These are phyloP conservation scores for Hydropsyche tenuis DNA, from an alignment of 1,140 invertebrate species.

Conservation along the genomic window DNA sequence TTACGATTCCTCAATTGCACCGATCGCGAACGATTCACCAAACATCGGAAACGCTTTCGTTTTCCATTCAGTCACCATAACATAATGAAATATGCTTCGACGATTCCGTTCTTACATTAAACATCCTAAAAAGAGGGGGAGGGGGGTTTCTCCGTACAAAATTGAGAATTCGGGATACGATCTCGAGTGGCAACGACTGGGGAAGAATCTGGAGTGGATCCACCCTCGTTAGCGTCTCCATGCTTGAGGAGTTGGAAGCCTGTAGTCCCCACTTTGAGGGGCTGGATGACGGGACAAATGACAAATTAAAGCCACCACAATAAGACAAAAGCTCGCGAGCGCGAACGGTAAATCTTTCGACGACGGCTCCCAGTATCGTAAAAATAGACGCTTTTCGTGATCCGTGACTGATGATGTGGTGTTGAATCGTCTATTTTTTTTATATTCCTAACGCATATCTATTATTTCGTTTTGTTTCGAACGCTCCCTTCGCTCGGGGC, in stretches of 20 bases:
- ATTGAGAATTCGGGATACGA: conserved; percentile 11
- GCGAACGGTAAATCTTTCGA: conserved; percentile 27
- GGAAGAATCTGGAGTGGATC: conserved; percentile 17
- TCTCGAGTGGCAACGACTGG: conserved; percentile 11
- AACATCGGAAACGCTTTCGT: too few relatives aligned
- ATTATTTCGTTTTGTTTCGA: background rate
- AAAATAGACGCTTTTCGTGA: conserved; percentile 16
- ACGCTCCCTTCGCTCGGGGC: background rate
- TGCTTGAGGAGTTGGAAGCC: background rate
- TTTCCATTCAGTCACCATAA: too few relatives aligned
- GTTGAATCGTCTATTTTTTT: background rate
- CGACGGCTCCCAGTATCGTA: conserved; percentile 1
- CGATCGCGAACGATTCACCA: too few relatives aligned
- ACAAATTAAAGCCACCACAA: conserved; percentile 35
- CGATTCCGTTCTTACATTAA: too few relatives aligned
- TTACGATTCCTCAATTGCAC: too few relatives aligned
- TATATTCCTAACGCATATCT: too few relatives aligned
- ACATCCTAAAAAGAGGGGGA: background rate
- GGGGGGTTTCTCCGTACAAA: background rate
- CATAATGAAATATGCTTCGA: too few relatives aligned
- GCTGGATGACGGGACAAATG: conserved; percentile 24
- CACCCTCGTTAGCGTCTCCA: background rate
- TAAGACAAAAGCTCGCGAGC: conserved; percentile 18
- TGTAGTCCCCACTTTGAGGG: background rate
- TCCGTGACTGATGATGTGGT: conserved; percentile 11